Evolutionary conservation across 92 coral and sea anemone genomes (phyloP), one percentile per base, ranked within the genome.

Genomic region (Muricea muricata): DNA sequence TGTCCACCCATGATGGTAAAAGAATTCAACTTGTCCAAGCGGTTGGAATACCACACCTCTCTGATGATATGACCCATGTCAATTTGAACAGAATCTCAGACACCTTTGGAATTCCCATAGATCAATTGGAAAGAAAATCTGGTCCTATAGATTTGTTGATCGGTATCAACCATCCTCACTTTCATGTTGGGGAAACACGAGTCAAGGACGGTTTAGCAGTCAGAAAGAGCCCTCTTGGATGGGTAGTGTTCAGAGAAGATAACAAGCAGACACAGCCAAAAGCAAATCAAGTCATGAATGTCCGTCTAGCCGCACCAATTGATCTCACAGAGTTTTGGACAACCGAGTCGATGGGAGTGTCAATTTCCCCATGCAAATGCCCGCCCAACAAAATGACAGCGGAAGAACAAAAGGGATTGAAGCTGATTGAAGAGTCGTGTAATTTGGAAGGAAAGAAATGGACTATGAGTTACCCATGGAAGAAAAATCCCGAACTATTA

Each of bases 151-250:
- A 39, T 39, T 11, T 39, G 6, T 39, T 39, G 45, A 39, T 39
- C 11, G 45, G 45, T 11, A 39, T 39, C 11, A 39, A 39, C 45
- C 45, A 39, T 39, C 45, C 45, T 39, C 78, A 56, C 7, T 84
- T 87, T 28, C 93, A 87, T 18, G 77, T 46, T 6, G 91, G 93
- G 1, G 80, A 90, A 87, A 87, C 89, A 30, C 86, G 77, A 56
- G 75, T 76, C 35, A 86, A 86, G 17, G 84, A 61, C 42, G 73
- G 63, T 45, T 69, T 81, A 10, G 90, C 81, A 20, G 79, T 70
- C 9, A 58, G 90, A 67, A 77, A 55, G 54, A 60, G 90, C 56
- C 90, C 88, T 47, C 65, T 90, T 7, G 90, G 93, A 13, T 90
- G 90, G 87, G 88, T 90, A 25, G 56, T 86, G 28, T 90, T 86